Conservation (phyloP, 2,888 invertebrate genomes). For the Phlogophora meticulosa region DNA sequence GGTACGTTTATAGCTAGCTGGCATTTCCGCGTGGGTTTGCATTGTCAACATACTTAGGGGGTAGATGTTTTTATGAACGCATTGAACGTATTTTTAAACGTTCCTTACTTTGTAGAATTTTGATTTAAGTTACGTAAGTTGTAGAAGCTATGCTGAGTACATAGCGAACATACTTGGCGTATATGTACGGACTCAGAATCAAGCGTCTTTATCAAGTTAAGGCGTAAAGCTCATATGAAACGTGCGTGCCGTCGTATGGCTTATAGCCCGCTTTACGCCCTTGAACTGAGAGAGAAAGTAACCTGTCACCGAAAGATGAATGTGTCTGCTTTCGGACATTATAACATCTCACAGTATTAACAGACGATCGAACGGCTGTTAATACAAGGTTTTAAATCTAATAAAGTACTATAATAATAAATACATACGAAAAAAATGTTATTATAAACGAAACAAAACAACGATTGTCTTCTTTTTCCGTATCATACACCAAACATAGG, state of each 20-base stretch:
- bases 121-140: background rate
- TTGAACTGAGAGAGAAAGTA: conserved; percentile 62
- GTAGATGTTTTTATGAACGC: too few species aligned
- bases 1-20: background rate
- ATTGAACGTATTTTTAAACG: too few species aligned
- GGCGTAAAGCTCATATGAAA: background rate
- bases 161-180: background rate
- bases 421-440: too few species aligned
- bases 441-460: conserved; percentile 1
- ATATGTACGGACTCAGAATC: background rate
- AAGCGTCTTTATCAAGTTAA: background rate
- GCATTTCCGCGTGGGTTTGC: too few species aligned
- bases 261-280: conserved; percentile 50
- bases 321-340: conserved; percentile 20
- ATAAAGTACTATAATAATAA: too few species aligned
- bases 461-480: background rate
- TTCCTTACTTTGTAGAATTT: too few species aligned
- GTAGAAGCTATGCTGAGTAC: background rate
- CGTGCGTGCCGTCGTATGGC: conserved; percentile 14
- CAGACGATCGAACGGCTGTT: too few species aligned
- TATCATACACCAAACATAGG: background rate
- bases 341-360: conserved; percentile 1
- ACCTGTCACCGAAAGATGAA: conserved; percentile 26
- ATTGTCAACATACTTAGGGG: too few species aligned
- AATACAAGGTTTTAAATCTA: too few species aligned